These are phyloP conservation scores for Lasioglossum marginatum DNA, from an alignment of 2,888 invertebrate genomes.

Conservation along the genomic window DNA sequence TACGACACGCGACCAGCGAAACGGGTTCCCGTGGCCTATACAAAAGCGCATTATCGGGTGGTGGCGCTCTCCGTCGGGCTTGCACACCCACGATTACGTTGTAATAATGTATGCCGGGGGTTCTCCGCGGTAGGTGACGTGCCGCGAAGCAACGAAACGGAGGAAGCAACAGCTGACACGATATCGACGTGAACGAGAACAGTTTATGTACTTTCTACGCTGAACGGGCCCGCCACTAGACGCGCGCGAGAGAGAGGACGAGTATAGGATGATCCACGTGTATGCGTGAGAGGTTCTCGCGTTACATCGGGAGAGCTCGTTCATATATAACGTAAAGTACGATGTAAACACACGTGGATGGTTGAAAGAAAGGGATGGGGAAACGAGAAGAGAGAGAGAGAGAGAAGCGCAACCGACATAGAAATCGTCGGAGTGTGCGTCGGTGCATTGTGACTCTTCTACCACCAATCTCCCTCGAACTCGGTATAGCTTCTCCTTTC, in stretches of 20 bases:
- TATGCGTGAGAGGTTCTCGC: slow-evolving; percentile 69
- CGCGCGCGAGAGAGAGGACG: slow-evolving; percentile 6
- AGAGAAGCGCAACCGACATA: slow-evolving; percentile 19
- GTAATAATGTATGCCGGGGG: slow-evolving; percentile 8
- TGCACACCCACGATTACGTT: slow-evolving; percentile 19
- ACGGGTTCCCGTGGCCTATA: slow-evolving; percentile 24
- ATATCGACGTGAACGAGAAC: slow-evolving; percentile 73
- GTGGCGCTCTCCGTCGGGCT: not conserved
- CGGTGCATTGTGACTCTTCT: slow-evolving; percentile 64
- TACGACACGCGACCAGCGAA: slow-evolving; percentile 13
- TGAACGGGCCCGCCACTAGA: slow-evolving; percentile 28
- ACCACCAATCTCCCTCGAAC: slow-evolving; percentile 26
- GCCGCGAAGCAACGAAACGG: slow-evolving; percentile 46
- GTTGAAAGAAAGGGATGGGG: slow-evolving; percentile 27
- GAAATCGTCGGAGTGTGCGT: slow-evolving; percentile 59
- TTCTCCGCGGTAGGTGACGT: not conserved
- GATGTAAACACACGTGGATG: slow-evolving; percentile 69
- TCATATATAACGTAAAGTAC: slow-evolving; percentile 64
- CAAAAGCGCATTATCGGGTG: slow-evolving; percentile 11
- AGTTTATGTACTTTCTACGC: slow-evolving; percentile 72
- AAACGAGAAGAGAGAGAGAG: slow-evolving; percentile 12
- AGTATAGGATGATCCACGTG: slow-evolving; percentile 49
- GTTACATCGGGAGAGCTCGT: slow-evolving; percentile 54
- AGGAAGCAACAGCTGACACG: slow-evolving; percentile 78
- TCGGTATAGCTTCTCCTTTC: slow-evolving; percentile 29